These are phyloP conservation scores for Dermatophagoides farinae DNA, from an alignment of 1,140 invertebrate species.

Conservation along the genomic window DNA sequence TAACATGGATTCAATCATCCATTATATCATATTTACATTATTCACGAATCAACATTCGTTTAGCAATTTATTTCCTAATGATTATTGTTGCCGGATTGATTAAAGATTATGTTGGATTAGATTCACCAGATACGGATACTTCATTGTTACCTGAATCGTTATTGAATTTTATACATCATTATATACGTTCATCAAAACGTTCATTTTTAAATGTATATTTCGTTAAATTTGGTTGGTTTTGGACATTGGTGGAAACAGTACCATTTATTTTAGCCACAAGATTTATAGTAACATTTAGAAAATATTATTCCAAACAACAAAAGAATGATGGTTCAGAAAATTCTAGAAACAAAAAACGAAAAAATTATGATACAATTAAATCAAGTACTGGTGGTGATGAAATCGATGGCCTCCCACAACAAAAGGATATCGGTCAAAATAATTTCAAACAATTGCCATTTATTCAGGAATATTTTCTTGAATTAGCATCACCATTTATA, in stretches of 20 bases:
- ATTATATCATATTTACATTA: too few relatives aligned
- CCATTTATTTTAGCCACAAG: not conserved
- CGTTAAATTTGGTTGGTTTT: constrained; percentile 1
- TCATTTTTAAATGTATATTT: constrained; percentile 1
- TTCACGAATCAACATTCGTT: not conserved
- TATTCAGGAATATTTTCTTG: not conserved
- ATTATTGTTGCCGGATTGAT: not conserved
- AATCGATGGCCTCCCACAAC: not conserved
- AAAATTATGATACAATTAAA: not conserved
- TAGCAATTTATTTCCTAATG: not conserved
- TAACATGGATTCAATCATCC: too few relatives aligned
- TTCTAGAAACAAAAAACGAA: not conserved
- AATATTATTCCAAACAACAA: not conserved
- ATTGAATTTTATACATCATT: not conserved
- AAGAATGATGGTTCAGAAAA: not conserved
- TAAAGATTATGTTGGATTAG: not conserved
- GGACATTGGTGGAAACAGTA: not conserved
- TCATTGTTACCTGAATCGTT: not conserved
- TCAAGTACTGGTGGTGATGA: not conserved
- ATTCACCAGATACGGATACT: not conserved
- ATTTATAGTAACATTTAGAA: not conserved
- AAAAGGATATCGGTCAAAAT: not conserved
- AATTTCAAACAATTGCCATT: not conserved
- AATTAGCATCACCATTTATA: not conserved
- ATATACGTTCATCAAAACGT: not conserved